Conservation (phyloP, 2,888 invertebrate species). For the Drosophila pseudotalamancana region DNA sequence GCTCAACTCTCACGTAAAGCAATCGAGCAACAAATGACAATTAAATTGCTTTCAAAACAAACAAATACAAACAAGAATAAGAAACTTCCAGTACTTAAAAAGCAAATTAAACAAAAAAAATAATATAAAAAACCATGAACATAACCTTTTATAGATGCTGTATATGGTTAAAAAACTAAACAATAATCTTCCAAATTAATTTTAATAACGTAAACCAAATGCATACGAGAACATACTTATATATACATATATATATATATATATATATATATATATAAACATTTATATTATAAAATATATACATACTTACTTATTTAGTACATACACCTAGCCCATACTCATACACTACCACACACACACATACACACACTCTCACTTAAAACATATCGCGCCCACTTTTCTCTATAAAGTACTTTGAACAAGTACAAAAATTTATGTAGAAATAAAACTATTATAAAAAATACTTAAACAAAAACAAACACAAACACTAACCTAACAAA, state of each 20-base stretch:
- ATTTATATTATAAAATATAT: slow-evolving; percentile 30
- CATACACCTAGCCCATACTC: slow-evolving; percentile 29
- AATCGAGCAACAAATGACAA: slow-evolving; percentile 13
- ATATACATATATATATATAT: slow-evolving; percentile 18
- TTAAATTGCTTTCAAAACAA: slow-evolving; percentile 6
- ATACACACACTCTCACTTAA: slow-evolving; percentile 30
- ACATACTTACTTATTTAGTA: slow-evolving; percentile 32
- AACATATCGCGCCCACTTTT: slow-evolving; percentile 70
- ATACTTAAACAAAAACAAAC: slow-evolving; percentile 15
- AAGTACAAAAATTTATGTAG: slow-evolving; percentile 40
- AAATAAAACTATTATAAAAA: slow-evolving; percentile 36
- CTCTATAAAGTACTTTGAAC: slow-evolving; percentile 42
- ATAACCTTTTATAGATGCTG: slow-evolving; percentile 61
- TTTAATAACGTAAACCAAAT: slow-evolving; percentile 36
- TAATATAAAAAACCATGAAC: slow-evolving; percentile 21
- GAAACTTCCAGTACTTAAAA: slow-evolving; percentile 48
- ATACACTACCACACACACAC: slow-evolving; percentile 13
- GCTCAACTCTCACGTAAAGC: slow-evolving; percentile 16
- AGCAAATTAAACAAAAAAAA: slow-evolving; percentile 23
- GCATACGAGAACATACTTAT: slow-evolving; percentile 43
- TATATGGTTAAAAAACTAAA: slow-evolving; percentile 62
- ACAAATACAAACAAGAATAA: background rate
- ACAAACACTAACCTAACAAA: slow-evolving; percentile 13
- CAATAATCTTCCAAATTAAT: slow-evolving; percentile 74
- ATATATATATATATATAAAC: slow-evolving; percentile 29